These are phyloP conservation scores for Panorpa germanica DNA, from an alignment of 2,888 invertebrate genomes.

Conservation along the genomic window DNA sequence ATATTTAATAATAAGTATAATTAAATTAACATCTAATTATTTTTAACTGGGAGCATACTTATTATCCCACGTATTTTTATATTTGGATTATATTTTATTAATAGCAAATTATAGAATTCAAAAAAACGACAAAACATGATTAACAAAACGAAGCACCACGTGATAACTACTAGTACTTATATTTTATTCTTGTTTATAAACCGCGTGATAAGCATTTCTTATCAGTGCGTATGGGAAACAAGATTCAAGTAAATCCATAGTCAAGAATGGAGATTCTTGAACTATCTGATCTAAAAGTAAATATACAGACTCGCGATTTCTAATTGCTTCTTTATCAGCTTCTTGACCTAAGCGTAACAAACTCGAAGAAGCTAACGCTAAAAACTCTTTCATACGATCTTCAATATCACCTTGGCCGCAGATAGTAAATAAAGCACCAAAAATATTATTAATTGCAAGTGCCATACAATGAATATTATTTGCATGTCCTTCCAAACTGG, in stretches of 20 bases:
- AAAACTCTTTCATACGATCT: slow-evolving; percentile 92
- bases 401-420: slow-evolving; percentile 93
- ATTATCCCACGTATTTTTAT: no score
- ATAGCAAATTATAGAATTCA: no score
- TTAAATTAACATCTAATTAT: no score
- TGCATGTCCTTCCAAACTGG: slow-evolving; percentile 81
- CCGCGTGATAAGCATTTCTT: slow-evolving; percentile 93
- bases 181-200: slow-evolving; percentile 74
- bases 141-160: no score
- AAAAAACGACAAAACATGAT: no score
- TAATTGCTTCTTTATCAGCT: slow-evolving; percentile 83
- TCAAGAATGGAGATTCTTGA: slow-evolving; percentile 93
- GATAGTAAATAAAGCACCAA: slow-evolving; percentile 90
- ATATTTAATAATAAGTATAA: no score
- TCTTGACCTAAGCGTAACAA: slow-evolving; percentile 87
- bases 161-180: no score
- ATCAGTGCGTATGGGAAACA: slow-evolving; percentile 98
- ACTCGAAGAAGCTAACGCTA: slow-evolving; percentile 86
- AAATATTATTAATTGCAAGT: slow-evolving; percentile 86
- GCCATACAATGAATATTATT: slow-evolving; percentile 99
- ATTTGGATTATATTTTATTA: no score
- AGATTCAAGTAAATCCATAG: slow-evolving; percentile 96
- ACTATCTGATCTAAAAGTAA: slow-evolving; percentile 92
- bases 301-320: slow-evolving; percentile 92
- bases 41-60: no score